Evolutionary conservation across 2,113 vertebrate genomes (phyloP).

Genomic region (Oryzias woworae): DNA sequence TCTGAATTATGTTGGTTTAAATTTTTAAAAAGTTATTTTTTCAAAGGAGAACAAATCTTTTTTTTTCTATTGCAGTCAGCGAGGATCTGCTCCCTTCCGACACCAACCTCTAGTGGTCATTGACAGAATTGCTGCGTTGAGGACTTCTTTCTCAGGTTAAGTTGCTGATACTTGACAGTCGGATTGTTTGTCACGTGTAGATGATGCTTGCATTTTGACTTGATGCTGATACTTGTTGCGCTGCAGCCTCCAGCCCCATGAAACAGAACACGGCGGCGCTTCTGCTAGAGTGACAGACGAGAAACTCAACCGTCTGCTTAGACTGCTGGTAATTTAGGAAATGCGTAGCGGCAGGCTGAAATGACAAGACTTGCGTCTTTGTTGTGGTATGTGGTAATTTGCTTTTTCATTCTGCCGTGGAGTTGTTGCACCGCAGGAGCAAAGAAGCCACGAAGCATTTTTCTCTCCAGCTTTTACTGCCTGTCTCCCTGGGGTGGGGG

Average conservation of each 20-base stretch:
- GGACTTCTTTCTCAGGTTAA: too few relatives aligned
- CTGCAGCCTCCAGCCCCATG: neutral
- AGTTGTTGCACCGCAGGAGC: conserved; percentile 65
- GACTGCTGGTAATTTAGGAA: conserved; percentile 79
- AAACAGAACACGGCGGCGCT: conserved; percentile 9
- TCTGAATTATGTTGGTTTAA: too few relatives aligned
- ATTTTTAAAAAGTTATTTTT: too few relatives aligned
- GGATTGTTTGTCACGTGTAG: too few relatives aligned
- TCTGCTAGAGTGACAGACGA: conserved; percentile 64
- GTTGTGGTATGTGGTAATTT: conserved; percentile 76
- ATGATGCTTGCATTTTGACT: too few relatives aligned
- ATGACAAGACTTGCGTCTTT: conserved; percentile 81
- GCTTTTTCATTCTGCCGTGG: conserved; percentile 78
- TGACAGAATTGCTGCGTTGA: too few relatives aligned
- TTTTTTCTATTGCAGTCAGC: too few relatives aligned
- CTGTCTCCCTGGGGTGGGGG: conserved; percentile 29
- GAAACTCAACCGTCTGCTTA: conserved; percentile 74
- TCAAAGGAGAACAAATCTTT: too few relatives aligned
- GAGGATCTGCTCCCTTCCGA: too few relatives aligned
- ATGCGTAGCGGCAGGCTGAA: conserved; percentile 80
- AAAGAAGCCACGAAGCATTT: conserved; percentile 30
- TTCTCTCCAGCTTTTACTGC: conserved; percentile 11
- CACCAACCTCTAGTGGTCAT: too few relatives aligned
- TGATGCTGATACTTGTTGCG: too few relatives aligned
- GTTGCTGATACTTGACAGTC: too few relatives aligned